A percentile compares a stretch with the other conserved stretches of the same genome.
These are phyloP conservation scores for Rotaria socialis DNA, from an alignment of 2,888 invertebrate genomes.

Conservation along the genomic window DNA sequence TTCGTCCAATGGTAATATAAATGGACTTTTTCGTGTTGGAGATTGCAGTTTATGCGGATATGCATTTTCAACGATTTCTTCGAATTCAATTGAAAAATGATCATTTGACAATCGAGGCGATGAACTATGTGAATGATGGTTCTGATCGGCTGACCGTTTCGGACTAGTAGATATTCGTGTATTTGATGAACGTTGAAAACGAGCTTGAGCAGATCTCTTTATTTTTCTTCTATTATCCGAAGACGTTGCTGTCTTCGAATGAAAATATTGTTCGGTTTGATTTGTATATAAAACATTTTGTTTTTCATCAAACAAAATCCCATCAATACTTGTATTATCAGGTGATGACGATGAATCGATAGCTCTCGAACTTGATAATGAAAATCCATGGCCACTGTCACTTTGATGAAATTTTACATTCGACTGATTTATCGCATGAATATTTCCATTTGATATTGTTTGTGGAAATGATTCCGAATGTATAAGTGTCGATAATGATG, in stretches of 20 bases:
- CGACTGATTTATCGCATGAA: neutral
- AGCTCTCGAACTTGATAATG: neutral
- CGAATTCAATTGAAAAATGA: constrained; percentile 23
- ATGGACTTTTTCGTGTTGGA: neutral
- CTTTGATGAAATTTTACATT: constrained; percentile 9
- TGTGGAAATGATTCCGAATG: constrained; percentile 32
- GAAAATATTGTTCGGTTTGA: neutral
- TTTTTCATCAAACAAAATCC: neutral
- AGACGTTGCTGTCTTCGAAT: neutral
- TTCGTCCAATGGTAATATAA: constrained; percentile 33
- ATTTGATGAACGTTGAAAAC: neutral
- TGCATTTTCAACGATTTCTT: constrained; percentile 18
- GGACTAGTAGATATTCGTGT: neutral
- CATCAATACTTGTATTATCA: neutral
- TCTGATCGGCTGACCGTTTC: neutral
- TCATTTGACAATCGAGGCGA: neutral
- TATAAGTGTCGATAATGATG: neutral
- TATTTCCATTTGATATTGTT: neutral
- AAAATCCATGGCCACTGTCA: neutral
- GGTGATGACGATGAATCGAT: constrained; percentile 3
- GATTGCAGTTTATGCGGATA: neutral
- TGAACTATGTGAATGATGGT: neutral
- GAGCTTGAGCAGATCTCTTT: neutral
- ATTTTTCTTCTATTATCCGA: neutral
- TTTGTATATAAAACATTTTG: neutral